These are phyloP conservation scores for Muntiacus reevesi DNA, from an alignment of 2,113 vertebrate species.

Conservation along the genomic window DNA sequence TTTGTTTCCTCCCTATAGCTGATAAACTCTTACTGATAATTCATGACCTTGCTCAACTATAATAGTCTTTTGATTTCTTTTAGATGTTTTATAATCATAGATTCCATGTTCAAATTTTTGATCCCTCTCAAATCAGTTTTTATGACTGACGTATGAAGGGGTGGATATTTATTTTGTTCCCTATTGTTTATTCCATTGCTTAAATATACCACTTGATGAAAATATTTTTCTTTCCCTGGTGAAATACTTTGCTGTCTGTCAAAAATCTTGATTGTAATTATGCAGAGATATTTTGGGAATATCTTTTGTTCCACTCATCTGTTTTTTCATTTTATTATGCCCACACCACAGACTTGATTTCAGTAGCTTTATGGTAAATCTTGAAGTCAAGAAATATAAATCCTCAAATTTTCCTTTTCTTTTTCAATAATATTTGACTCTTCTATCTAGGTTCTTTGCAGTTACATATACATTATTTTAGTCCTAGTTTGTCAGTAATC, in stretches of 20 bases:
- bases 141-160: not conserved
- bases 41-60: not conserved
- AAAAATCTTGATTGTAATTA: not conserved
- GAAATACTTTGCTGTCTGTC: not conserved
- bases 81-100: not conserved
- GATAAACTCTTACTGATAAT: not conserved
- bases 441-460: not conserved
- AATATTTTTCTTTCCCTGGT: not conserved
- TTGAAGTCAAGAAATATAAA: not conserved
- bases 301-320: not conserved
- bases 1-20: not conserved
- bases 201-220: not conserved
- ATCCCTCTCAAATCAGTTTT: conserved; percentile 14
- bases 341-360: not conserved
- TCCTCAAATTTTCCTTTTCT: not conserved
- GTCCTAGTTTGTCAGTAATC: not conserved
- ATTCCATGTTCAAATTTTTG: conserved; percentile 6
- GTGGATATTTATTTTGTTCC: not conserved
- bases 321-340: not conserved
- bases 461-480: not conserved
- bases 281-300: not conserved
- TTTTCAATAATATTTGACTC: not conserved
- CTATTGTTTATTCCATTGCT: not conserved
- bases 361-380: not conserved
- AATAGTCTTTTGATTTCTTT: not conserved